Evolutionary conservation across 2,113 vertebrate species (phyloP).

Genomic region (Bos taurus): ARS-UCD2.0 NC_037330.1:52683501-52684000

Average conservation of each 20-base stretch:
- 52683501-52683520: not conserved
- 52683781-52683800: not conserved
- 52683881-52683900: not conserved
- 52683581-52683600: not conserved
- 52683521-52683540: not conserved
- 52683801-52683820: not conserved
- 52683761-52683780: not conserved
- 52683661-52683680: not conserved
- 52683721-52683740: not conserved
- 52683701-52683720: not conserved
- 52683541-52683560: not conserved
- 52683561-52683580: not conserved
- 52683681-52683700: not conserved
- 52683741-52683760: not conserved
- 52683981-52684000: not conserved
- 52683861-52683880: not conserved
- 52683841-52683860: not conserved
- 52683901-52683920: not conserved
- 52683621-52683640: fast-evolving
- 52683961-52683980: not conserved
- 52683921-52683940: not conserved
- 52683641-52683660: not conserved
- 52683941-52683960: not conserved
- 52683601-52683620: not conserved
- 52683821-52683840: not conserved